Percentiles rank a stretch among this genome's conserved stretches.
Conservation (phyloP, 1,140 invertebrate species). For the fruit fly (Drosophila melanogaster) region Release_6_plus_ISO1_MT NC_004354.4:12390501-12391000, state of each 20-base stretch:
- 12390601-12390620: conserved; percentile 78
- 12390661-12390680: conserved; percentile 23
- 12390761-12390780: background rate
- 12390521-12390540: background rate
- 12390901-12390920: too few relatives aligned
- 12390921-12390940: too few relatives aligned
- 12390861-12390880: too few relatives aligned
- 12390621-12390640: conserved; percentile 66
- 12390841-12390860: too few relatives aligned
- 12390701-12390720: conserved; percentile 3
- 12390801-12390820: too few relatives aligned
- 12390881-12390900: too few relatives aligned
- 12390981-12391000: too few relatives aligned
- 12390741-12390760: background rate
- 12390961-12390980: too few relatives aligned
- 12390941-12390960: too few relatives aligned
- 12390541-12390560: conserved; percentile 10
- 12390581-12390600: conserved; percentile 36
- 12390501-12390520: conserved; percentile 73
- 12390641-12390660: conserved; percentile 58
- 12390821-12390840: too few relatives aligned
- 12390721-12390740: conserved; percentile 19
- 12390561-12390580: conserved; percentile 52
- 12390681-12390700: conserved; percentile 20
- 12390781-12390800: too few relatives aligned